Conservation (phyloP, 1,140 invertebrate species). For the Coelopa frigida region DNA sequence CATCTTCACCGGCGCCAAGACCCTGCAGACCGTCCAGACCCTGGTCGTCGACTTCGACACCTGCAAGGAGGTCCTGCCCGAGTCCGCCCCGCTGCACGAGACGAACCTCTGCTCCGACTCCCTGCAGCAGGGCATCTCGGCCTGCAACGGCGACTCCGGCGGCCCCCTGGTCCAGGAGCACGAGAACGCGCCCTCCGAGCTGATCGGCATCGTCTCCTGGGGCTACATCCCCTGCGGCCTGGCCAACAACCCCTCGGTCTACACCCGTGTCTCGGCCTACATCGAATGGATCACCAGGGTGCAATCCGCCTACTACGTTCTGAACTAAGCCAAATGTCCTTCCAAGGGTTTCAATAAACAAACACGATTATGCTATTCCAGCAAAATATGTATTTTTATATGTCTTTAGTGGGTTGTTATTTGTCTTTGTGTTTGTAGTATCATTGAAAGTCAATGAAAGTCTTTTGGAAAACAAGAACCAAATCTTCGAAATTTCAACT, state of each 20-base stretch:
- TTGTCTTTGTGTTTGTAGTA: no score
- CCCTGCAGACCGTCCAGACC: constrained; percentile 42
- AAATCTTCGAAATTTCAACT: no score
- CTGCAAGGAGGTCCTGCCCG: constrained; percentile 23
- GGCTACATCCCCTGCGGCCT: constrained; percentile 62
- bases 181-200: constrained; percentile 22
- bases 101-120: constrained; percentile 59
- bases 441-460: no score
- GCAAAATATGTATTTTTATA: no score
- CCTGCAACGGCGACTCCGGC: constrained; percentile 61
- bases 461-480: no score
- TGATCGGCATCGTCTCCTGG: constrained; percentile 70
- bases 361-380: no score
- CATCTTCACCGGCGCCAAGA: constrained; percentile 22
- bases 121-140: constrained; percentile 49
- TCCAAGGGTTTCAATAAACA: no score
- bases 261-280: constrained; percentile 58
- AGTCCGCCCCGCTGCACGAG: constrained; percentile 30
- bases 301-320: constrained; percentile 27
- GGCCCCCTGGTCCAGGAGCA: constrained; percentile 52
- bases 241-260: constrained; percentile 59
- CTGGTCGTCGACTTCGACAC: constrained; percentile 34
- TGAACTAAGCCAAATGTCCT: constrained; percentile 25
- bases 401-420: no score
- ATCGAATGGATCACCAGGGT: constrained; percentile 36